These are phyloP conservation scores for Herminia tarsipennalis DNA, from an alignment of 2,888 invertebrate genomes.

Conservation along the genomic window DNA sequence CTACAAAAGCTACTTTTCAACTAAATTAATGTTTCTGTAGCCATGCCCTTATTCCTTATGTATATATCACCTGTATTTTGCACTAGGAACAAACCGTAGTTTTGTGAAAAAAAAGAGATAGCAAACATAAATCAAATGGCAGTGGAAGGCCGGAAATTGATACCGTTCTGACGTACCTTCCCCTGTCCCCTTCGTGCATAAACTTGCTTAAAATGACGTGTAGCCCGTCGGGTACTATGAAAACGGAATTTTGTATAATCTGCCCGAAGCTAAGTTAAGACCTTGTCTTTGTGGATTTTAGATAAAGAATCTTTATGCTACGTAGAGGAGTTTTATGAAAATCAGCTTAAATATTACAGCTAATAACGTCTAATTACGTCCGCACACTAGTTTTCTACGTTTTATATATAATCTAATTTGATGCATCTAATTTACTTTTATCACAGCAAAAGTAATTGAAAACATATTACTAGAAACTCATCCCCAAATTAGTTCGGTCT, in stretches of 20 bases:
- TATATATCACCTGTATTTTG: conserved; percentile 26
- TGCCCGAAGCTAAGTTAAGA: conserved; percentile 13
- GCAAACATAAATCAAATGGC: conserved; percentile 76
- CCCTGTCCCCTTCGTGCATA: conserved; percentile 53
- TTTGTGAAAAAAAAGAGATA: conserved; percentile 57
- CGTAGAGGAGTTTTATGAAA: background rate
- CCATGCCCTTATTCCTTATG: background rate
- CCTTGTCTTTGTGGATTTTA: background rate
- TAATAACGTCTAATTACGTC: background rate
- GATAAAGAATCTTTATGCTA: conserved; percentile 8
- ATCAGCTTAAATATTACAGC: background rate
- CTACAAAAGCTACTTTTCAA: too few relatives aligned
- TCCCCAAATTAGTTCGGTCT: conserved; percentile 52
- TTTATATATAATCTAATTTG: conserved; percentile 16
- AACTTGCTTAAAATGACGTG: conserved; percentile 44
- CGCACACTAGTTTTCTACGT: too few relatives aligned
- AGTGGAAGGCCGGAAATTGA: conserved; percentile 75
- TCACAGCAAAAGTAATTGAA: conserved; percentile 35
- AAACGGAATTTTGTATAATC: conserved; percentile 35
- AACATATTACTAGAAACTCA: conserved; percentile 35
- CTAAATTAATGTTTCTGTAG: too few relatives aligned
- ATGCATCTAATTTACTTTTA: conserved; percentile 35
- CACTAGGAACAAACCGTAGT: conserved; percentile 35
- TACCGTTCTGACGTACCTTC: conserved; percentile 64
- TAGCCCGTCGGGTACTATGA: conserved; percentile 18